phyloP scores from a whole-genome alignment of 2,797 vertebrate genomes.

The Ceyx erithaca region DNA sequence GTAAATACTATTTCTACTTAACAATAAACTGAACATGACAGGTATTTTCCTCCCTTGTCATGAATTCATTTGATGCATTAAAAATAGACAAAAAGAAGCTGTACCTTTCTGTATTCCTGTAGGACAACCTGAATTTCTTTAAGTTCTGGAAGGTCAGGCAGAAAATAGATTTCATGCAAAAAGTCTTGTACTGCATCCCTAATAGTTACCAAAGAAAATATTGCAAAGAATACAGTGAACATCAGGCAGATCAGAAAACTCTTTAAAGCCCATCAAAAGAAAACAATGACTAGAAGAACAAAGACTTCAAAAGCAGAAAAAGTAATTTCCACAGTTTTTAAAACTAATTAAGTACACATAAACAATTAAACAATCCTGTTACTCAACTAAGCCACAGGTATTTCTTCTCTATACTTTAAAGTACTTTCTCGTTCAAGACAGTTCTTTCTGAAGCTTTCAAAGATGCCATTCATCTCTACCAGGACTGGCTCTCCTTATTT shows the following conservation, averaged over 20 bases:
- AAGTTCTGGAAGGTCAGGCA: slow-evolving; percentile 93
- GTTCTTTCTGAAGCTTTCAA: background rate
- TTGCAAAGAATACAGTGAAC: background rate
- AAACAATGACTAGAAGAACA: background rate
- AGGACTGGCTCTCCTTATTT: background rate
- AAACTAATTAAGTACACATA: background rate
- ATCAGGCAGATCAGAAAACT: background rate
- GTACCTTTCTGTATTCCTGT: slow-evolving; percentile 95
- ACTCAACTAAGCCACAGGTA: background rate
- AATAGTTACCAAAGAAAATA: slow-evolving; percentile 11
- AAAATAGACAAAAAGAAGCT: background rate
- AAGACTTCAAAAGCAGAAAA: background rate
- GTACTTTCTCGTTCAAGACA: background rate
- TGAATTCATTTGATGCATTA: background rate
- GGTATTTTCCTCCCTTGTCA: background rate
- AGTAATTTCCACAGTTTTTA: background rate
- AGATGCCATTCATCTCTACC: background rate
- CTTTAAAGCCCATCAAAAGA: background rate
- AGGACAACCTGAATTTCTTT: slow-evolving; percentile 92
- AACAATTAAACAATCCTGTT: background rate
- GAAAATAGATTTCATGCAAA: slow-evolving; percentile 98
- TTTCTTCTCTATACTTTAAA: background rate
- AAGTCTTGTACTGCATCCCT: slow-evolving; percentile 94
- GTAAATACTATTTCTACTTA: background rate
- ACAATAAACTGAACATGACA: background rate